A percentile compares a stretch with the other conserved stretches of the same genome.
Evolutionary conservation across 1,140 invertebrate species (phyloP).

Genomic region (Heliconius himera): DNA sequence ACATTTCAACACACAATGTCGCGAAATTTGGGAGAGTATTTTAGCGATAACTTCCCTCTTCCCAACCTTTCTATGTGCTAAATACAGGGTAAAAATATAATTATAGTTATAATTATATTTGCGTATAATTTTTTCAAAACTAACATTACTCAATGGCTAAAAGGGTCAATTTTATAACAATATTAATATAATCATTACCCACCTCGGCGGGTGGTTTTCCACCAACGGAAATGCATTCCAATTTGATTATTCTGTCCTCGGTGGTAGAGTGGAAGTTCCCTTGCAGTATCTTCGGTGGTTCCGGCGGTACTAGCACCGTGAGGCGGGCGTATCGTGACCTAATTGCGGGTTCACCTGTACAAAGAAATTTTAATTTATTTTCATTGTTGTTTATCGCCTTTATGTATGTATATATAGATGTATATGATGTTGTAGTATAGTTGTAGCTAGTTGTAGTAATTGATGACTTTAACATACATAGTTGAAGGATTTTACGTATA

Average conservation of each 20-base stretch:
- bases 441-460: constrained; percentile 27
- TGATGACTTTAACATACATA: constrained; percentile 29
- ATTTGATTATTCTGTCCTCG: constrained; percentile 92
- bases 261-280: constrained; percentile 90
- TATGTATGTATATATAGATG: background rate
- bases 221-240: constrained; percentile 93
- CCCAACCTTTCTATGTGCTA: too few species aligned
- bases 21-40: too few species aligned
- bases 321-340: constrained; percentile 91
- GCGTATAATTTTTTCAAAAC: constrained; percentile 2
- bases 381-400: constrained; percentile 37
- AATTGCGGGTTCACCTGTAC: constrained; percentile 87
- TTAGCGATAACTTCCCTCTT: background rate
- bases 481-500: too few species aligned
- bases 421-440: background rate
- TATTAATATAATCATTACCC: constrained; percentile 63
- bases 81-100: too few species aligned
- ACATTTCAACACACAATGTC: too few species aligned
- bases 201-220: constrained; percentile 96
- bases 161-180: constrained; percentile 19
- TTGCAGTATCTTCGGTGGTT: constrained; percentile 92
- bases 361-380: constrained; percentile 64
- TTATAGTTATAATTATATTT: too few species aligned
- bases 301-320: constrained; percentile 94
- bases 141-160: constrained; percentile 2